Evolutionary conservation across 2,888 invertebrate species (phyloP), one percentile per base, ranked within the genome.

Genomic region (Heliothis peltigera): DNA sequence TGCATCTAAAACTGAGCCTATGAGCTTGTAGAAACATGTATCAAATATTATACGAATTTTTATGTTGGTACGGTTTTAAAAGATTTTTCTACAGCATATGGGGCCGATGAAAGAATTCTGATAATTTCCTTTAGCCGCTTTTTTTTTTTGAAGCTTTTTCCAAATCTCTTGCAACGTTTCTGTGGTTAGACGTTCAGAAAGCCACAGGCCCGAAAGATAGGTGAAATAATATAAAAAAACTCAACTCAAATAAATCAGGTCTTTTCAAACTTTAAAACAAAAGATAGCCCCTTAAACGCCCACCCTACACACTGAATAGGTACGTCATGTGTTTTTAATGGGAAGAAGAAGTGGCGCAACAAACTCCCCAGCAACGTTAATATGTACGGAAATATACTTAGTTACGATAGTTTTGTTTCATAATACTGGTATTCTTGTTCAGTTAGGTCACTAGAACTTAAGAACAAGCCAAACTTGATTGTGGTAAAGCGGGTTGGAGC

Each of bases 1-100:
- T 63, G 44, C 60, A 53, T 53, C 17, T 49, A 17, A 32, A 51
- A 64, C 64, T 42, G 15, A 39, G 43, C 19, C 15, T 10, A 46
- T 19, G 46, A 15, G 46, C 5, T 46, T 35, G 12, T 35, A 35
- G 12, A 15, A 35, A 35, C 15, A 35, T 15, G 35, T 15, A 19
- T 19, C 8, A 5, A 12, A 25, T 28, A 21, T 8, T 12, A 7
- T 10, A 43, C 15, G 12, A 32, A 8, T 55, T 12, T 19, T n/a
- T 39, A n/a, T 35, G 4, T 35, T 35, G 3, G 4, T 12, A 15
- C 35, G 15, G 0, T 15, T 35, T 35, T 15, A 4, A 35, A 3
- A 35, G 15, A 35, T 4, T 15, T 12, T 35, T 35, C 15, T 35
- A 35, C 15, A 35, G 12, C 15, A 15, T 15, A 15, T 7, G 28